Evolutionary conservation across 2,797 vertebrate species (phyloP), one percentile per base, ranked within the genome.

Genomic region (Microchirus variegatus): DNA sequence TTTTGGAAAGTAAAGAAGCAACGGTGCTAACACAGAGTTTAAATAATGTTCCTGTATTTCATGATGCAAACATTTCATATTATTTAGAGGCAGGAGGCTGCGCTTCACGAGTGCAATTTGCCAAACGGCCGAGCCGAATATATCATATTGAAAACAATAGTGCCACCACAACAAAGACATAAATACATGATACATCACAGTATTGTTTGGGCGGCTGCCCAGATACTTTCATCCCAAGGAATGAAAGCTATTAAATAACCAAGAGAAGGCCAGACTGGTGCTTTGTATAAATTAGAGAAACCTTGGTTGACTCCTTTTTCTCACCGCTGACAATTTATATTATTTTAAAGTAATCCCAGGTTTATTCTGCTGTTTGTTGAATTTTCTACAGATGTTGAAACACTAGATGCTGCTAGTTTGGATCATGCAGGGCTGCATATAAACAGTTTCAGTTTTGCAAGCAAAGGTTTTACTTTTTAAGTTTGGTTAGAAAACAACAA

Each of bases 91-190:
- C 3, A 2, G 46, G 19, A 63, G 41, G 48, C 61, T 76, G 53
- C 66, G 53, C 57, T 67, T 41, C 58, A 35, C n/a, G 53, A 60
- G 41, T 60, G 56, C 40, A 44, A 70, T 74, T 63, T 80, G 56
- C 54, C 63, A 36, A 56, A 69, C n/a, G 67, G 60, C 49, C 11
- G 43, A 54, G 57, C 64, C 50, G 73, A 73, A 59, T 48, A 45
- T 41, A 72, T 71, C 47, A 57, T 38, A 63, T 57, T 79, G 41
- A 74, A 67, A 77, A 57, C 67, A 82, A 76, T 18, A 62, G 44
- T 43, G 46, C 6, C 45, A 56, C 16, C 31, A 59, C 44, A 66
- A 73, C 62, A 74, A 70, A 67, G 50, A 63, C 64, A 73, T 59
- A 70, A 65, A 57, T 43, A 50, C 42, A 52, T 62, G 59, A 75